Base-by-base conservation (phyloP, 2,113 vertebrate species). In the Xenopus laevis region DNA sequence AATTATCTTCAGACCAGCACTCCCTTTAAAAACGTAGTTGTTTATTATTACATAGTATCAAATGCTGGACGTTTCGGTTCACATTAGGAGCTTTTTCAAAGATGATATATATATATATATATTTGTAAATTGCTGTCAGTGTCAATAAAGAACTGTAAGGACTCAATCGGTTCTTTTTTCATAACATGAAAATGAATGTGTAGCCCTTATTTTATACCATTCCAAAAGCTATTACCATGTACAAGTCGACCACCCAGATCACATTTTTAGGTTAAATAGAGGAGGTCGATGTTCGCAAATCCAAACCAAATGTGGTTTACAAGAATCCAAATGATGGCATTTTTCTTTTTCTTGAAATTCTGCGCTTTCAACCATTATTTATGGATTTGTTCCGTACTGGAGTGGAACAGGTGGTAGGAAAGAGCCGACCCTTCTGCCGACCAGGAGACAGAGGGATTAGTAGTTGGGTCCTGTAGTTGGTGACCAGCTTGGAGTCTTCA, bases 401-500 rank as follows among this genome's bases (percentile, higher is more conserved):
- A 50, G 16, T 17, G 17, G 45, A 74, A 63, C 73, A 75, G 73
- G 73, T 75, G 73, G n/a, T 11, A 30, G n/a, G 58, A 45, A 62
- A 45, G 17, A 44, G 46, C 45, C 23, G 4, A 27, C 68, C 61
- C 7, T 27, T 20, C 13, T 23, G 15, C 57, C 58, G 21, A 21
- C 3, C 9, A 40, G 12, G 55, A 30, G 55, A 55, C 58, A 64
- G 53, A 44, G n/a, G 65, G 23, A 68, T 61, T 68, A 44, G 13
- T 62, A 44, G 17, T 61, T 8, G 13, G 20, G 53, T 61, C 30
- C 67, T 50, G 47, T 13, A 13, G 47, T 50, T 69, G 16, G 23
- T 17, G 23, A 40, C 10, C 64, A 33, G 40, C 40, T 74, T 50
- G 55, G 52, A 30, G 18, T 44, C 64, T 17, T 27, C 20, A 17